phyloP scores from a whole-genome alignment of 2,888 invertebrate genomes.

The Lamellibrachia satsuma region DNA sequence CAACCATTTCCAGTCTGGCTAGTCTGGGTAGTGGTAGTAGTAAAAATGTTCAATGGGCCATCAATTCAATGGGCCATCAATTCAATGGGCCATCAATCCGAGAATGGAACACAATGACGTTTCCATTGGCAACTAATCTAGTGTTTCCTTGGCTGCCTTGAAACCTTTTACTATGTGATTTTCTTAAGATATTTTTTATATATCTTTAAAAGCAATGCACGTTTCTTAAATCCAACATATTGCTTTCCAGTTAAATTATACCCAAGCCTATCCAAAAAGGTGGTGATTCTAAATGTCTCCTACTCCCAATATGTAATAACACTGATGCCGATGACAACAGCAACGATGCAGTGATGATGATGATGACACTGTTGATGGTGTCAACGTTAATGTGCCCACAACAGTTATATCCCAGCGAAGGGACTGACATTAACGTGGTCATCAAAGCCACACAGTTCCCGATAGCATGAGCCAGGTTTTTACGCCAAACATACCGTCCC shows the following conservation, averaged over 20 bases:
- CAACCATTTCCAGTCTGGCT: neutral
- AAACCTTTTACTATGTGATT: no score
- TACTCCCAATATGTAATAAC: neutral
- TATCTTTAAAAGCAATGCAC: neutral
- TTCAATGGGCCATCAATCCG: no score
- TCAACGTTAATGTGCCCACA: neutral
- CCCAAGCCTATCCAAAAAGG: neutral
- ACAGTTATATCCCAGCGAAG: neutral
- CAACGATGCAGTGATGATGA: neutral
- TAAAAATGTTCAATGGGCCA: no score
- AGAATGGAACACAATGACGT: no score
- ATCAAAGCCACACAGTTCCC: no score
- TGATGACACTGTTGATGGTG: slow-evolving; percentile 18
- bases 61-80: no score
- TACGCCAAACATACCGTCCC: no score
- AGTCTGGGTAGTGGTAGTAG: neutral
- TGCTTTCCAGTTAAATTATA: neutral
- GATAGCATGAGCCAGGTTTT: no score
- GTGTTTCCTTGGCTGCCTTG: no score
- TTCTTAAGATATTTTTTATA: no score
- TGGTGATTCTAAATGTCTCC: neutral
- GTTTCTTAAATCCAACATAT: neutral
- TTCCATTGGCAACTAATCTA: no score
- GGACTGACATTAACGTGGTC: no score
- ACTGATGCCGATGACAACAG: neutral